Evolutionary conservation across 2,888 invertebrate species (phyloP).

Genomic region (Horisme vitalbata): DNA sequence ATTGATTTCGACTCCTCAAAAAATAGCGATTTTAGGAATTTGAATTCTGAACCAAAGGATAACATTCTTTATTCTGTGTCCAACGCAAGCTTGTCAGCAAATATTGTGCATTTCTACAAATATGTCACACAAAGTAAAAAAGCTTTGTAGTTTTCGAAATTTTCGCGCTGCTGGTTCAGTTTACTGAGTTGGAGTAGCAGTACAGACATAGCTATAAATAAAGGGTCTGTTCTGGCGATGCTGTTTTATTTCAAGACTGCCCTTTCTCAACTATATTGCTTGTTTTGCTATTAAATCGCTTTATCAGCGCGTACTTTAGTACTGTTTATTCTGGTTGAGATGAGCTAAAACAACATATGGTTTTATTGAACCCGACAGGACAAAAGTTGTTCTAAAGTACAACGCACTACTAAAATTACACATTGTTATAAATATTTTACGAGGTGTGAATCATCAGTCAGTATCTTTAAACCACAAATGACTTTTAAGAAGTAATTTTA

Average conservation of each 20-base stretch:
- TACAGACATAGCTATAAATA: constrained; percentile 24
- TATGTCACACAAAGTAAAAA: too few relatives aligned
- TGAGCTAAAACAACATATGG: too few relatives aligned
- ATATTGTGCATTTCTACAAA: too few relatives aligned
- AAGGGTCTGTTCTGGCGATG: constrained; percentile 18
- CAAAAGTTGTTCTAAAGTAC: too few relatives aligned
- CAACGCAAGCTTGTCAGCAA: too few relatives aligned
- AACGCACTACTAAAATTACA: neutral
- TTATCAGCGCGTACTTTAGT: constrained; percentile 4
- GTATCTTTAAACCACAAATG: neutral
- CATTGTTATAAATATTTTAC: neutral
- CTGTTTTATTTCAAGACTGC: constrained; percentile 32
- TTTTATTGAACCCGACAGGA: too few relatives aligned
- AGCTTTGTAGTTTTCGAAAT: too few relatives aligned
- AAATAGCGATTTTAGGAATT: too few relatives aligned
- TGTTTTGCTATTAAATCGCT: constrained; percentile 15
- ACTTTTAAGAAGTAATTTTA: neutral
- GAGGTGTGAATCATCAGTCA: constrained; percentile 11
- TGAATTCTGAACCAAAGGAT: too few relatives aligned
- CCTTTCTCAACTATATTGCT: constrained; percentile 23
- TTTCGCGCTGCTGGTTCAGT: constrained; percentile 4
- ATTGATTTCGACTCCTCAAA: too few relatives aligned
- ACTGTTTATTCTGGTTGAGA: neutral
- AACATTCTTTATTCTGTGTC: neutral
- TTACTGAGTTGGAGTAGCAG: constrained; percentile 10